Conservation (phyloP, 2,113 vertebrate species). For the Mormyrus iriodes region DNA sequence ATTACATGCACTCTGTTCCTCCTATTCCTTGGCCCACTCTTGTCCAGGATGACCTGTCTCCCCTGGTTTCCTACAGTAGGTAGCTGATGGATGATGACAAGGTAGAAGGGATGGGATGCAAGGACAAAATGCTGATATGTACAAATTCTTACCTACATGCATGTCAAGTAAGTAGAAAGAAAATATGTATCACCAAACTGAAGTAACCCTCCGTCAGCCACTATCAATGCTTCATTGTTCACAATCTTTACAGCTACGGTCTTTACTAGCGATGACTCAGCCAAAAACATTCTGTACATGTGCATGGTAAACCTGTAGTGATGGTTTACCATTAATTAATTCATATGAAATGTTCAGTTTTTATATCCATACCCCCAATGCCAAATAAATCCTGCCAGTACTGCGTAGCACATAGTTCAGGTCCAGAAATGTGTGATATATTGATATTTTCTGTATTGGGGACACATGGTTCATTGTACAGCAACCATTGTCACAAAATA, state of each 20-base stretch:
- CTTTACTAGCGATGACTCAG: no score
- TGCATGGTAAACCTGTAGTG: background rate
- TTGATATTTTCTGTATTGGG: background rate
- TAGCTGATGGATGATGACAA: conserved; percentile 17
- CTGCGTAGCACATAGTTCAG: background rate
- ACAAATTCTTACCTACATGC: background rate
- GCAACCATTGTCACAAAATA: background rate
- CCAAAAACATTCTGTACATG: no score
- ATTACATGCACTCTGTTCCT: background rate
- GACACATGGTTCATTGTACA: background rate
- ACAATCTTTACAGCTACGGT: no score
- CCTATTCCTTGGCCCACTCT: background rate
- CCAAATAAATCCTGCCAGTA: background rate
- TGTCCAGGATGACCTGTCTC: background rate
- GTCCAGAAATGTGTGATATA: background rate
- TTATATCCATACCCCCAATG: background rate
- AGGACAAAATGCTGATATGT: background rate
- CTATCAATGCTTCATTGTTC: background rate
- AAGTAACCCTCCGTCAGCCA: background rate
- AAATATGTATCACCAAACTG: background rate
- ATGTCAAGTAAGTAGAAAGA: no score
- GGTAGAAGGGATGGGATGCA: background rate
- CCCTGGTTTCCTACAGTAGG: background rate
- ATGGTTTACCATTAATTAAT: background rate
- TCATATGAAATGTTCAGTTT: background rate